These are phyloP conservation scores for Trichonephila inaurata DNA, from an alignment of 1,140 invertebrate genomes.

Conservation along the genomic window DNA sequence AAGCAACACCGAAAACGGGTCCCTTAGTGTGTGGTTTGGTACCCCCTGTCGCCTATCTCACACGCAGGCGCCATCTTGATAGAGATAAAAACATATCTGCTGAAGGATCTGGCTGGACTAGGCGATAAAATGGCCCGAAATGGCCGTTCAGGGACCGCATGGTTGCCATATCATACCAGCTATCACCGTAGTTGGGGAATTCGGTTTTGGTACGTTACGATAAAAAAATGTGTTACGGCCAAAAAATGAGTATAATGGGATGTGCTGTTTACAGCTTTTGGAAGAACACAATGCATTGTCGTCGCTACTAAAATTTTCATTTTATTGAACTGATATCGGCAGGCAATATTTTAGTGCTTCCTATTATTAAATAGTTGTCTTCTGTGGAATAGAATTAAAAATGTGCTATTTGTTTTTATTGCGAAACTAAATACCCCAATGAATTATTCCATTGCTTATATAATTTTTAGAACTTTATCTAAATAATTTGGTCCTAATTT, in stretches of 20 bases:
- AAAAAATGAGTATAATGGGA: conserved; percentile 18
- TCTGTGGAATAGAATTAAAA: not conserved
- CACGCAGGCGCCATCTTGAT: conserved; percentile 72
- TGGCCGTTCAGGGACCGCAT: conserved; percentile 61
- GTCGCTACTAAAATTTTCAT: conserved; percentile 19
- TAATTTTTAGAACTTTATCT: too few relatives aligned
- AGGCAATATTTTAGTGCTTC: not conserved
- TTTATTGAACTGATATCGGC: conserved; percentile 9
- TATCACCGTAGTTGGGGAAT: not conserved
- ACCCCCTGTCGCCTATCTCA: conserved; percentile 66
- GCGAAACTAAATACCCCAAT: too few relatives aligned
- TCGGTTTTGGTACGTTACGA: not conserved
- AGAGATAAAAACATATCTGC: conserved; percentile 69
- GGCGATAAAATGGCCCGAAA: conserved; percentile 65
- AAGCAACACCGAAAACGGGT: conserved; percentile 45
- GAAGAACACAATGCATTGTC: not conserved
- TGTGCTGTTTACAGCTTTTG: not conserved
- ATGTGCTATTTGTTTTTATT: too few relatives aligned
- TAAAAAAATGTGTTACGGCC: not conserved
- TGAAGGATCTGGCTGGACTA: conserved; percentile 66
- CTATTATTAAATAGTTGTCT: conserved; percentile 21
- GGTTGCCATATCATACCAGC: conserved; percentile 9
- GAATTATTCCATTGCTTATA: too few relatives aligned
- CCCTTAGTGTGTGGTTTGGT: conserved; percentile 66
- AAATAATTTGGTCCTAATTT: too few relatives aligned